Percentiles rank a stretch among this genome's conserved stretches.
Conservation (phyloP, 1,140 invertebrate genomes). For the Nixonia krombeini region DNA sequence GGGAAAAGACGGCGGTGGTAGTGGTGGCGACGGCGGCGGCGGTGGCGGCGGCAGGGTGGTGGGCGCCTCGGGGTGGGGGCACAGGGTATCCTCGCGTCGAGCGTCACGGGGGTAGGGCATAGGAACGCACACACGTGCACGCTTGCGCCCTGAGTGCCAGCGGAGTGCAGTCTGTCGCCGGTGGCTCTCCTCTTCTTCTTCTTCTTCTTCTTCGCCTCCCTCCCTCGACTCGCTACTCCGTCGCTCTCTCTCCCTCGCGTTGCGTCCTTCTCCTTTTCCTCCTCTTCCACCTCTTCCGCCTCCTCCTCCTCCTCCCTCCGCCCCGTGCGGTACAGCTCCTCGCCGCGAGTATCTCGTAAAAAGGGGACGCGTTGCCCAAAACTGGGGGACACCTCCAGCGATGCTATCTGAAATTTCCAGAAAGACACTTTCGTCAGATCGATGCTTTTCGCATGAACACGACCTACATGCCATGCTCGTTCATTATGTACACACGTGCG, state of each 20-base stretch:
- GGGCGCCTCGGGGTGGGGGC: conserved; percentile 3
- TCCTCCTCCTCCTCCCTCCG: conserved; percentile 16
- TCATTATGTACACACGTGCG: no score
- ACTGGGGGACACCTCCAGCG: conserved; percentile 18
- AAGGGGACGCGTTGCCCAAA: conserved; percentile 22
- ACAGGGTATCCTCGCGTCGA: conserved; percentile 35
- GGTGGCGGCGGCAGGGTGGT: conserved; percentile 2
- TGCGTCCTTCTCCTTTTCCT: conserved; percentile 3
- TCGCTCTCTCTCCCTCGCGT: conserved; percentile 15
- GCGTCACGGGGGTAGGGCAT: conserved; percentile 52
- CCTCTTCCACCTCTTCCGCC: conserved; percentile 6
- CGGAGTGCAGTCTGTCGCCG: conserved; percentile 51
- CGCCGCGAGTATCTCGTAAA: conserved; percentile 12
- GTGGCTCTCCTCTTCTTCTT: conserved; percentile 20
- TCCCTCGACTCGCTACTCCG: no score
- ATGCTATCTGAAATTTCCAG: conserved; percentile 49
- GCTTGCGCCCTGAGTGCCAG: conserved; percentile 50
- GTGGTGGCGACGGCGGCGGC: conserved; percentile 4
- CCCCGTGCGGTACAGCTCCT: conserved; percentile 23
- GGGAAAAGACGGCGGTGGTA: conserved; percentile 45
- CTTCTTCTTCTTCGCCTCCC: conserved; percentile 13
- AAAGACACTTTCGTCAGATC: conserved; percentile 15
- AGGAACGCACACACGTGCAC: conserved; percentile 58
- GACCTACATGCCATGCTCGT: conserved; percentile 9
- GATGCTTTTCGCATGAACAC: conserved; percentile 14